A percentile compares a stretch with the other conserved stretches of the same genome.
Evolutionary conservation across 2,113 vertebrate genomes (phyloP).

Genomic region (Lutjanus erythropterus): DNA sequence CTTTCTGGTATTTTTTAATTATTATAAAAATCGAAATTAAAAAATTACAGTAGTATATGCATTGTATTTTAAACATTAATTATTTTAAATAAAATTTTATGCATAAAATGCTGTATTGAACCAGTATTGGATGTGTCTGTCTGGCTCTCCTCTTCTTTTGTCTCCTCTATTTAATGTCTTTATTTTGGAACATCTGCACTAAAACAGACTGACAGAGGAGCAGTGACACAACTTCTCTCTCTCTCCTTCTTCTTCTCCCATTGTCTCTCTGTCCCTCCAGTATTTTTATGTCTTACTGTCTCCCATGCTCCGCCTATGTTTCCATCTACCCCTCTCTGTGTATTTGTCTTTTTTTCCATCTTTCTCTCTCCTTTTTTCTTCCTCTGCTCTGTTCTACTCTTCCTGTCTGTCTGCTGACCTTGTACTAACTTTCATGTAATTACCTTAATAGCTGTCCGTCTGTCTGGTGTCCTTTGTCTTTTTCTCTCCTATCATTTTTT

Average conservation of each 20-base stretch:
- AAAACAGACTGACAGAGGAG: too few relatives aligned
- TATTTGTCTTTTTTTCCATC: not conserved
- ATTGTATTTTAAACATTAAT: too few relatives aligned
- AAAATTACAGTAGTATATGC: too few relatives aligned
- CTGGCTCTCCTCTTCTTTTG: too few relatives aligned
- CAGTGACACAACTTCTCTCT: not conserved
- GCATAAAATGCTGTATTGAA: too few relatives aligned
- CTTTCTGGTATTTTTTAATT: too few relatives aligned
- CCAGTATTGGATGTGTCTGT: too few relatives aligned
- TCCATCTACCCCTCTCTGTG: not conserved
- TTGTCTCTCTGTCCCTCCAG: not conserved
- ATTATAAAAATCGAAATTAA: too few relatives aligned
- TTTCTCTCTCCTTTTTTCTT: slow-evolving; percentile 8
- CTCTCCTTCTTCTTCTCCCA: not conserved
- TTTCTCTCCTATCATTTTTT: not conserved
- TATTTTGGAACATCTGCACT: too few relatives aligned
- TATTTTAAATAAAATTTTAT: too few relatives aligned
- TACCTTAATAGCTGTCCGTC: slow-evolving; percentile 30
- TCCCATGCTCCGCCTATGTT: not conserved
- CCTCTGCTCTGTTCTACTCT: not conserved
- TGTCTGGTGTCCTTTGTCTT: slow-evolving; percentile 26
- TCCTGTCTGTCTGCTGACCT: slow-evolving; percentile 40
- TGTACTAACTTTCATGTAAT: slow-evolving; percentile 31
- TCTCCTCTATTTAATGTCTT: too few relatives aligned
- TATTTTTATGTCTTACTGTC: not conserved